Evolutionary conservation across 2,113 vertebrate species (phyloP).

Genomic region (Cyanistes caeruleus): DNA sequence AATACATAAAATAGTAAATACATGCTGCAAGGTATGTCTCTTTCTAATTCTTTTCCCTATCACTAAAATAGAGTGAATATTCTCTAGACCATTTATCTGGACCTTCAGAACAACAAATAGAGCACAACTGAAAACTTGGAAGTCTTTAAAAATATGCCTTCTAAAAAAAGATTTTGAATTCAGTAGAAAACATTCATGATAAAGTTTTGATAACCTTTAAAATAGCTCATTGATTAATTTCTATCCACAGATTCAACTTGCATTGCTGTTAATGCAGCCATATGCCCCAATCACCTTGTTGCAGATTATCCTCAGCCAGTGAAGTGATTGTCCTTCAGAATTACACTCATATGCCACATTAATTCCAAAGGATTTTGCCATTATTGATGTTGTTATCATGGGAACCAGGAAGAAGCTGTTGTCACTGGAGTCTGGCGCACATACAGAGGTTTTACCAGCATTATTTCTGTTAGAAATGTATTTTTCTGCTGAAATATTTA

Average conservation of each 20-base stretch:
- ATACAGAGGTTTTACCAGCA: neutral
- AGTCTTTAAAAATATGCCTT: neutral
- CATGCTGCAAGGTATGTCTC: neutral
- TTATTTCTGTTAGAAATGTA: neutral
- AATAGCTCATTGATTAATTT: neutral
- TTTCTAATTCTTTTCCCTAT: neutral
- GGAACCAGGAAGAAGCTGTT: constrained; percentile 1
- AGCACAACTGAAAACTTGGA: neutral
- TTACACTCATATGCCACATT: constrained; percentile 10
- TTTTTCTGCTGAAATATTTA: constrained; percentile 18
- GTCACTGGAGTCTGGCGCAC: neutral
- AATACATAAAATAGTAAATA: neutral
- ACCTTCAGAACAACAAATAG: neutral
- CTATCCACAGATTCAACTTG: neutral
- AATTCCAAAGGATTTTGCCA: neutral
- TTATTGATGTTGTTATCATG: neutral
- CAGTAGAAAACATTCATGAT: neutral
- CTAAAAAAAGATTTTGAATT: neutral
- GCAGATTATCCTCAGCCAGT: neutral
- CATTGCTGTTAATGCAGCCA: neutral
- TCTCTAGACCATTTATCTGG: neutral
- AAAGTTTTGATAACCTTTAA: neutral
- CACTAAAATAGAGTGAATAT: neutral
- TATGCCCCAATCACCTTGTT: neutral
- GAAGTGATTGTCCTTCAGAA: constrained; percentile 27